Conservation (phyloP, 2,888 invertebrate species). For the Micoletzkya japonica region DNA sequence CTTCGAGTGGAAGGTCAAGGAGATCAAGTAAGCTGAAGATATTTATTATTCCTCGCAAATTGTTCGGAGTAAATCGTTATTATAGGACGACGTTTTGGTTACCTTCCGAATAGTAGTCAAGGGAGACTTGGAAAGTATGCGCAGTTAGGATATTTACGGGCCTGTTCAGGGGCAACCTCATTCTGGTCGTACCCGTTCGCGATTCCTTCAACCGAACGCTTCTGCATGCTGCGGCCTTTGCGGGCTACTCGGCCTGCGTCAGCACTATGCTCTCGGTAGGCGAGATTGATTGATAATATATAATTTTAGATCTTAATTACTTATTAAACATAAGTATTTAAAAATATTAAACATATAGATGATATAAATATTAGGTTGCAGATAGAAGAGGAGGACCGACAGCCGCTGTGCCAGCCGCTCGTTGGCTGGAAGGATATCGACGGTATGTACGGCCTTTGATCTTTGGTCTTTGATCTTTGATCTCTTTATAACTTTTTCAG, state of each 20-base stretch:
- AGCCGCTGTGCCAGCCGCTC: conserved; percentile 31
- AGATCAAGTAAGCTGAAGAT: conserved; percentile 23
- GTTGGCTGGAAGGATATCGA: conserved; percentile 41
- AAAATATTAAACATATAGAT: not conserved
- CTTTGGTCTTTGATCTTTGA: not conserved
- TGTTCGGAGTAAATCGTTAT: not conserved
- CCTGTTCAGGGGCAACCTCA: conserved; percentile 11
- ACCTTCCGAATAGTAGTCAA: not conserved
- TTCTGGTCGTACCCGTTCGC: conserved; percentile 29
- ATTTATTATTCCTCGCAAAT: not conserved
- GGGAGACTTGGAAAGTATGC: not conserved
- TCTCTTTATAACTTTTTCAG: conserved; percentile 29
- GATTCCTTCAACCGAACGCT: conserved; percentile 52
- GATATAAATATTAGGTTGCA: conserved; percentile 8
- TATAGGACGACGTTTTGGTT: not conserved
- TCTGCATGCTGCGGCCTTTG: conserved; percentile 58
- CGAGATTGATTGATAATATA: not conserved
- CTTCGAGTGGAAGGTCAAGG: conserved; percentile 43
- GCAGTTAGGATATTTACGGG: not conserved
- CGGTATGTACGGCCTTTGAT: conserved; percentile 19
- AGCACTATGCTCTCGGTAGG: conserved; percentile 37
- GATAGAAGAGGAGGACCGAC: conserved; percentile 45
- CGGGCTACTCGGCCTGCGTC: conserved; percentile 54
- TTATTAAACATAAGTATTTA: not conserved
- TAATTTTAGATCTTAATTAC: not conserved